Percentiles rank a stretch among this genome's conserved stretches.
Conservation (phyloP, 2,113 vertebrate genomes). For the Ondatra zibethicus region DNA sequence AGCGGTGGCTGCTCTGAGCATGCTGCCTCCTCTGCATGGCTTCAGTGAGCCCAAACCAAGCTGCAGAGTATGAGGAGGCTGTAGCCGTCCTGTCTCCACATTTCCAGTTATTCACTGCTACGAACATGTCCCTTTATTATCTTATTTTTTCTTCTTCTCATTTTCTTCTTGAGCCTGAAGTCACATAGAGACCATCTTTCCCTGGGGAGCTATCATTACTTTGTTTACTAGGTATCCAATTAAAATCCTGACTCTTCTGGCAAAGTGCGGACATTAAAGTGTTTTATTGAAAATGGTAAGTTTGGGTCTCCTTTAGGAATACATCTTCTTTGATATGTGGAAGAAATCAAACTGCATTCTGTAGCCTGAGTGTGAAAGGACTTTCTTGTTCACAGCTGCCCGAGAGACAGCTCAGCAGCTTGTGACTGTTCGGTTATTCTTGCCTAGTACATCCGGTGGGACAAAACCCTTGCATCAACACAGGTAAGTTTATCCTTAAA, state of each 20-base stretch:
- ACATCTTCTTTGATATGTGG: neutral
- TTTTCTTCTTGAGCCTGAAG: constrained; percentile 50
- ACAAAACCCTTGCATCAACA: neutral
- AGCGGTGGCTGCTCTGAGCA: constrained; percentile 43
- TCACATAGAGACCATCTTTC: constrained; percentile 26
- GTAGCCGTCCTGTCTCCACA: neutral
- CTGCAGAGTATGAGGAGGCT: constrained; percentile 65
- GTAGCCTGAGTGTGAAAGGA: neutral
- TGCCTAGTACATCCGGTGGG: neutral
- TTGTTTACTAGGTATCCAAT: neutral
- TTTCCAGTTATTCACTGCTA: constrained; percentile 37
- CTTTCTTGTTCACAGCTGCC: neutral
- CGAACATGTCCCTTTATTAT: neutral
- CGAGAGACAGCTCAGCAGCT: neutral
- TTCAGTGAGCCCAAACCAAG: constrained; percentile 54
- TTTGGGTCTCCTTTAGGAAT: constrained; percentile 30
- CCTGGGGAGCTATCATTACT: neutral
- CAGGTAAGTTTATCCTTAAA: neutral
- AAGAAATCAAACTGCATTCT: neutral
- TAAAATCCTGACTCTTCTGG: constrained; percentile 36
- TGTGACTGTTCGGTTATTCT: neutral
- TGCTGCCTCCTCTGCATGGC: constrained; percentile 53
- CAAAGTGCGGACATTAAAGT: neutral
- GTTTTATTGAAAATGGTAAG: neutral
- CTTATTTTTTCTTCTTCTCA: neutral